Evolutionary conservation across 1,140 invertebrate genomes (phyloP).

Genomic region (Dreissena rostriformis): DNA sequence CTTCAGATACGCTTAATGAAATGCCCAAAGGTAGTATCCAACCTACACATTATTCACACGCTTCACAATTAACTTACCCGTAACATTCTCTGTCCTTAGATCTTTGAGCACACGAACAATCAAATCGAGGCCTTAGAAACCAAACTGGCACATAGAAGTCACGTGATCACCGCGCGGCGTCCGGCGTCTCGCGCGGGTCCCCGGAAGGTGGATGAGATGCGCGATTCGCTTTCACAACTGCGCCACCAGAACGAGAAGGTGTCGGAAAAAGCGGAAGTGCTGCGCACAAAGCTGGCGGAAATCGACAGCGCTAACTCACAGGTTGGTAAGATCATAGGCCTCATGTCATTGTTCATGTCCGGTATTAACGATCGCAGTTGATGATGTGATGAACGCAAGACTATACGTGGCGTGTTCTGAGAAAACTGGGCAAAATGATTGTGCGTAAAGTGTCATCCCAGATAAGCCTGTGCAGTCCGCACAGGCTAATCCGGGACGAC

Average conservation of each 20-base stretch:
- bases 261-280: not conserved
- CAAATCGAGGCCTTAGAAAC: slow-evolving; percentile 31
- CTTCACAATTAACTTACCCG: too few relatives aligned
- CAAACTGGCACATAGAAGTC: slow-evolving; percentile 12
- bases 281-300: slow-evolving; percentile 1
- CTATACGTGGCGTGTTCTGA: too few relatives aligned
- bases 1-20: too few relatives aligned
- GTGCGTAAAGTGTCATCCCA: too few relatives aligned
- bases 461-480: too few relatives aligned
- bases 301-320: not conserved
- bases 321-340: not conserved
- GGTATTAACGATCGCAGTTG: not conserved
- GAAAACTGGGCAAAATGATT: too few relatives aligned
- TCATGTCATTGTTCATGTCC: not conserved
- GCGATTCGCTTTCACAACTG: slow-evolving; percentile 1
- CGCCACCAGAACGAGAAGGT: slow-evolving; percentile 3
- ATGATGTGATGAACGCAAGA: too few relatives aligned
- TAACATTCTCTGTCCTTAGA: not conserved
- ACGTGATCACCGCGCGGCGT: slow-evolving; percentile 19
- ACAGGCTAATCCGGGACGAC: too few relatives aligned
- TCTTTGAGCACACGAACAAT: slow-evolving; percentile 18
- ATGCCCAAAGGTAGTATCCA: too few relatives aligned
- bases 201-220: slow-evolving; percentile 37
- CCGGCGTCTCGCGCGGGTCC: slow-evolving; percentile 18
- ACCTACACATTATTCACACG: too few relatives aligned